Evolutionary conservation across 2,113 vertebrate species (phyloP).

Genomic region (Corythaixoides concolor): DNA sequence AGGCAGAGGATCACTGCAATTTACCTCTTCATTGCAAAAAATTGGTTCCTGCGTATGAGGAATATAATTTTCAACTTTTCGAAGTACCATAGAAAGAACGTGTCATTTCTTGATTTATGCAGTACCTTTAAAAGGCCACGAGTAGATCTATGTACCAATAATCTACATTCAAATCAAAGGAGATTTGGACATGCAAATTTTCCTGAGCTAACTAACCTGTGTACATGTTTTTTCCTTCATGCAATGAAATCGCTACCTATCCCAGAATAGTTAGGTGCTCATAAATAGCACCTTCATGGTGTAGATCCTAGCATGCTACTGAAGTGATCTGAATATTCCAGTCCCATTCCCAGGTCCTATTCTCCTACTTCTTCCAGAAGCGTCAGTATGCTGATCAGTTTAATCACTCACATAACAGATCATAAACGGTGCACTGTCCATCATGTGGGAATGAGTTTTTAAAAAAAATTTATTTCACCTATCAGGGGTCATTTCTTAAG

Average conservation of each 20-base stretch:
- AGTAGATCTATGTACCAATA: not conserved
- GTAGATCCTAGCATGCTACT: not conserved
- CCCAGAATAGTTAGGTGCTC: not conserved
- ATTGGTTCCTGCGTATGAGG: not conserved
- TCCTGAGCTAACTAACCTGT: not conserved
- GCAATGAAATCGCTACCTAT: not conserved
- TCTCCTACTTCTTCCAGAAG: not conserved
- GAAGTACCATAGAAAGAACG: not conserved
- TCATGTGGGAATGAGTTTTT: not conserved
- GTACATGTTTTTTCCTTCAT: not conserved
- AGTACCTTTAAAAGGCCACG: not conserved
- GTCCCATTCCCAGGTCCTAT: not conserved
- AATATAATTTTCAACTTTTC: not conserved
- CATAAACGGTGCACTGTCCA: not conserved
- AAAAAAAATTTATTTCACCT: conserved; percentile 5
- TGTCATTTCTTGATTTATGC: not conserved
- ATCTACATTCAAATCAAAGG: not conserved
- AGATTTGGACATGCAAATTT: not conserved
- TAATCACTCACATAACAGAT: not conserved
- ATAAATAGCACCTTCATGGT: not conserved
- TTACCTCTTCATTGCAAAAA: not conserved
- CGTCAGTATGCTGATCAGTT: not conserved
- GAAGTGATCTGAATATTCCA: not conserved
- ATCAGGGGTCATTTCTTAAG: conserved; percentile 29
- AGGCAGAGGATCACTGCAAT: not conserved